Conservation (phyloP, 2,888 invertebrate genomes). For the Scaeva pyrastri region DNA sequence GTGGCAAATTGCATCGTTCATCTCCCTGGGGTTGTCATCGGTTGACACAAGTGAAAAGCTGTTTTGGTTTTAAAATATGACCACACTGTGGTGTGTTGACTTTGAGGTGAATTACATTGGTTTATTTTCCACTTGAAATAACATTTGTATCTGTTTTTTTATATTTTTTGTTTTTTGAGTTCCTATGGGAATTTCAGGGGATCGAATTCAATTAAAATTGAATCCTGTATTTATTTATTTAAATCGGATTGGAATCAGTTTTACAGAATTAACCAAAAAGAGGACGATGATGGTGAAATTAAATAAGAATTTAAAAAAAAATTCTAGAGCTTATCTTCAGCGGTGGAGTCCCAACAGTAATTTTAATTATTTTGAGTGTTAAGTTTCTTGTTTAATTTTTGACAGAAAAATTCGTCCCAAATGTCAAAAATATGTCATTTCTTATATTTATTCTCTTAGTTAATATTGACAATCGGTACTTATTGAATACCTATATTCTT, state of each 20-base stretch:
- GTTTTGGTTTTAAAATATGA: slow-evolving; percentile 21
- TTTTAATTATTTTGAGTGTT: no score
- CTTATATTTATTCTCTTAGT: no score
- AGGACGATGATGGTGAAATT: no score
- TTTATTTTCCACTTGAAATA: slow-evolving; percentile 15
- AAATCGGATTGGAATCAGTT: background rate
- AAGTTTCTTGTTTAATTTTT: no score
- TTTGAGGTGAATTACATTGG: slow-evolving; percentile 44
- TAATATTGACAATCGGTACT: background rate
- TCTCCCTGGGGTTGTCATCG: slow-evolving; percentile 33
- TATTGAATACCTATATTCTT: background rate
- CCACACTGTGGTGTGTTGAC: slow-evolving; percentile 46
- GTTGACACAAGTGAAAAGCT: slow-evolving; percentile 53
- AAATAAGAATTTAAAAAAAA: no score
- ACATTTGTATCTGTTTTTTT: background rate
- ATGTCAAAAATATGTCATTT: no score
- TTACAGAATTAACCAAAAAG: no score
- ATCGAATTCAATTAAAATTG: background rate
- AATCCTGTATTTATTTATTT: background rate
- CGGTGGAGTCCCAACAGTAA: no score
- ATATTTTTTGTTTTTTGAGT: no score
- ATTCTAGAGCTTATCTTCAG: no score
- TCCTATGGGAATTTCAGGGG: background rate
- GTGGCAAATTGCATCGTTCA: slow-evolving; percentile 18
- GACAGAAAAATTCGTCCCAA: no score